Percentiles rank a stretch among this genome's conserved stretches.
These are phyloP conservation scores for Psittacus erithacus DNA, from an alignment of 2,113 vertebrate genomes.

Conservation along the genomic window DNA sequence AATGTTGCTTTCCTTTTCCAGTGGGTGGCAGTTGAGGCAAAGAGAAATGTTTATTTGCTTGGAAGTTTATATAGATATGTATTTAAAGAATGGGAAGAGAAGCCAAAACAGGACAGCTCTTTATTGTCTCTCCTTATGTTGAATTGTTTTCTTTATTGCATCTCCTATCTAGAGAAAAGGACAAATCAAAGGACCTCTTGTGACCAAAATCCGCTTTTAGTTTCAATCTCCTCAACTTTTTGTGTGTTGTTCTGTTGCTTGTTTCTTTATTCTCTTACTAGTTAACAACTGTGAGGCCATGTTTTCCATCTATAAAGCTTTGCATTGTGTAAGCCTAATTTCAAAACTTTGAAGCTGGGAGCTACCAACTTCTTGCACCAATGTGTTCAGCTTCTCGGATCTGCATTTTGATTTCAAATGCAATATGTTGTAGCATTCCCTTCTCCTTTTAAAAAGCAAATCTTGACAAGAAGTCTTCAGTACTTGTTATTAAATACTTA, in stretches of 20 bases:
- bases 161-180: background rate
- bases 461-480: background rate
- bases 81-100: background rate
- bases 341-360: background rate
- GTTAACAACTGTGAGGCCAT: background rate
- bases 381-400: background rate
- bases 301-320: background rate
- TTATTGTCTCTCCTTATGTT: background rate
- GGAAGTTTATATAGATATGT: background rate
- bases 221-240: background rate
- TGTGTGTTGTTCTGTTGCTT: background rate
- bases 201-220: background rate
- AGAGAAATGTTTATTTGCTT: conserved; percentile 53
- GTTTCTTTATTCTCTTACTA: background rate
- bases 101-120: background rate
- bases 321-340: background rate
- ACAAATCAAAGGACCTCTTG: background rate
- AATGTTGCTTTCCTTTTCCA: conserved; percentile 64
- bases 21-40: conserved; percentile 66
- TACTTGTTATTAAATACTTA: background rate
- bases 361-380: background rate
- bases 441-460: background rate
- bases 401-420: background rate
- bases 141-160: background rate
- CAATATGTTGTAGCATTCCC: background rate